Evolutionary conservation across 2,797 vertebrate genomes (phyloP), one percentile per base, ranked within the genome.

Genomic region (Sternarchorhynchus goeldii): DNA sequence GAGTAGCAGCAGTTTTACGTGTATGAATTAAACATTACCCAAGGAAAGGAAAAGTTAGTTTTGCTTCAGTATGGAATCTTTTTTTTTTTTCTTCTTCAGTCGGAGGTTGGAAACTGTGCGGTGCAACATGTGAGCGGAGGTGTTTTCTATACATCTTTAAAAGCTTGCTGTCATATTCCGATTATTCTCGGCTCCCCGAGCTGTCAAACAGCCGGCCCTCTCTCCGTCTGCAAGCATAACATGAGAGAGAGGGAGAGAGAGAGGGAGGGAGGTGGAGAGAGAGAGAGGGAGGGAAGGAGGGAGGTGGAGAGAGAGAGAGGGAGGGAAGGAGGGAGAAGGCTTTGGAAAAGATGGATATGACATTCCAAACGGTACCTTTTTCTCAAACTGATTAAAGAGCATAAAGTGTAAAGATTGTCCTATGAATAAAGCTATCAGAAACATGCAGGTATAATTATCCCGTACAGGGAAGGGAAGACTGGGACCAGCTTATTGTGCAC

Each of bases 361-460:
- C 82, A 74, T 77, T 41, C 78, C 71, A 79, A 87, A 82, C 25
- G 83, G 81, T 81, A 76, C 69, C 70, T 60, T 82, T 50, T 80
- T 82, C 66, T 77, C 50, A 41, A 58, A 73, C 73, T 82, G 76
- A 76, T 86, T 74, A 86, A 82, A 82, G 84, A 77, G 34, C 65
- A 82, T 80, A 71, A 25, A 81, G 80, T 73, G 68, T 57, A 72
- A 75, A 74, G 82, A 78, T 79, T 45, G 72, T 76, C 71, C 75
- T 75, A 78, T 70, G 78, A 86, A 83, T 86, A 82, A 82, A 84
- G 78, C 81, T 74, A 79, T 80, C 78, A 81, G 77, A 82, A 59
- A 68, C 82, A 76, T 56, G 66, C 66, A 80, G 77, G 72, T 82
- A 66, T 84, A 80, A 87, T 83, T 78, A 78, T 66, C 65, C 50